Conservation (phyloP, 2,797 vertebrate species). For the Ispidina lecontei region DNA sequence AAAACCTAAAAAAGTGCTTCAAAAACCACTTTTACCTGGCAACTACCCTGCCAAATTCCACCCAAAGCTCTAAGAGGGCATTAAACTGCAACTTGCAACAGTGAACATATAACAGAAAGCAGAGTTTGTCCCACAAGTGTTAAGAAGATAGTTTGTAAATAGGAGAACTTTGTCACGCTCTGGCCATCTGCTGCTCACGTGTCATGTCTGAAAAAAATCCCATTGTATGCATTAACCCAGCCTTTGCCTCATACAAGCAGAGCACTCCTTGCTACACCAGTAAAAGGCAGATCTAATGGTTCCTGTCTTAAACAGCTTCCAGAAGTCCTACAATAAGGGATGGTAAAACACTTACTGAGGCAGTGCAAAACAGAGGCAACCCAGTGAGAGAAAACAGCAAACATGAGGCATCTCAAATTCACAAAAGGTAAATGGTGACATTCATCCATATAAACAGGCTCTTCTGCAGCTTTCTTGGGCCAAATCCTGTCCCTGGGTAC, state of each 20-base stretch:
- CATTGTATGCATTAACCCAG: not conserved
- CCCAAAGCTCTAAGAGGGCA: not conserved
- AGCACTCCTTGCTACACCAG: not conserved
- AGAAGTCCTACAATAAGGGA: not conserved
- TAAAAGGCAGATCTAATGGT: not conserved
- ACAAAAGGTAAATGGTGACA: not conserved
- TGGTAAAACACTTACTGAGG: not conserved
- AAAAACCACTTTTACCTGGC: not conserved
- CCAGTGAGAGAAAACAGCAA: not conserved
- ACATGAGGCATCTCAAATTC: not conserved
- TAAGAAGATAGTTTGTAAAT: slow-evolving; percentile 6
- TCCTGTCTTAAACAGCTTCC: not conserved
- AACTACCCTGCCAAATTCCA: not conserved
- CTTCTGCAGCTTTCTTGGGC: not conserved
- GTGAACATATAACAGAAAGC: not conserved
- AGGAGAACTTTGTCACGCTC: not conserved
- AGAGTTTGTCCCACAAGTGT: not conserved
- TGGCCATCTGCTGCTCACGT: slow-evolving; percentile 6
- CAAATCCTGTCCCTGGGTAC: not conserved
- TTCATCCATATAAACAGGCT: not conserved
- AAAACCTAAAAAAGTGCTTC: not conserved
- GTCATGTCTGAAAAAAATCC: not conserved
- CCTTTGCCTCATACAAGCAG: not conserved
- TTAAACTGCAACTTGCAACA: not conserved
- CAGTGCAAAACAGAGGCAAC: not conserved